Percentiles rank a stretch among this genome's conserved stretches.
Evolutionary conservation across 2,113 vertebrate species (phyloP).

Genomic region (Serinus canaria): DNA sequence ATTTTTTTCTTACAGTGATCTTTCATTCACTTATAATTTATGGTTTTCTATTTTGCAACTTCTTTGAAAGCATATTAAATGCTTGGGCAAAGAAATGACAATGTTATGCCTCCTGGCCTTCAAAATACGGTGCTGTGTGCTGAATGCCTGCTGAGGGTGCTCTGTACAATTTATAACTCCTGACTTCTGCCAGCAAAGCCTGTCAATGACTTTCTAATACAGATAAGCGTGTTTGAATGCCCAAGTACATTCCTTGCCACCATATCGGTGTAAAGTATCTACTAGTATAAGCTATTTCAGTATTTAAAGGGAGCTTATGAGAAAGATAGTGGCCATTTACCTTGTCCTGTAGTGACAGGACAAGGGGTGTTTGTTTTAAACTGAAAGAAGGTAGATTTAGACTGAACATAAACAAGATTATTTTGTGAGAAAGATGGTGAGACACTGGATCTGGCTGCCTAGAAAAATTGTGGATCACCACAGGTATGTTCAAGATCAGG

Average conservation of each 20-base stretch:
- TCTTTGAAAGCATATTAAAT: neutral
- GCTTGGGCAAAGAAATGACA: neutral
- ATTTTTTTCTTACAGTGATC: neutral
- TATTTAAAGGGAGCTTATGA: neutral
- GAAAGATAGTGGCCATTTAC: neutral
- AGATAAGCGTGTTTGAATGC: neutral
- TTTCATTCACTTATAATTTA: neutral
- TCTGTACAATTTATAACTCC: neutral
- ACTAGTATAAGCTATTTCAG: neutral
- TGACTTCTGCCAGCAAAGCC: neutral
- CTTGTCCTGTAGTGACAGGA: neutral
- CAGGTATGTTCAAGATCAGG: neutral
- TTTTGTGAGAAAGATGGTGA: neutral
- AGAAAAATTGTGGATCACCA: neutral
- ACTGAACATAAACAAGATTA: neutral
- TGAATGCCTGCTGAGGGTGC: neutral
- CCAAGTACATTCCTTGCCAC: neutral
- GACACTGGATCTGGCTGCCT: neutral
- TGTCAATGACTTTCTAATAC: neutral
- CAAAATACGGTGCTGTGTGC: neutral
- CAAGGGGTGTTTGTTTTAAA: neutral
- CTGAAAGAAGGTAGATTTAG: neutral
- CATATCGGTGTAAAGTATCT: neutral
- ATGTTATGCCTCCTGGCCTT: neutral
- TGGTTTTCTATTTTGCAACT: neutral